phyloP scores from a whole-genome alignment of 2,797 vertebrate genomes.

The Pogoniulus pusillus region DNA sequence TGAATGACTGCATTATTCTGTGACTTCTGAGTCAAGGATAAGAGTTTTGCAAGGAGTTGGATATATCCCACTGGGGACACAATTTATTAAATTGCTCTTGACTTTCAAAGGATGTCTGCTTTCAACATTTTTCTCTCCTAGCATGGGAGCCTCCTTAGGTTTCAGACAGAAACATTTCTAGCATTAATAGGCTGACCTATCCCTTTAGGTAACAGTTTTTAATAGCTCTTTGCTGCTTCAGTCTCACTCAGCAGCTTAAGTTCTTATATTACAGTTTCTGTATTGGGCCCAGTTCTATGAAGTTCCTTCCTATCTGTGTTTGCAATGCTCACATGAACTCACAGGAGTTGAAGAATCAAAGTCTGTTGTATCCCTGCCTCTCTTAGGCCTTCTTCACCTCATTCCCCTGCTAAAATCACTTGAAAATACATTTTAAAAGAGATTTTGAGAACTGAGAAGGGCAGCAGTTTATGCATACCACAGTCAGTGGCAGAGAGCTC shows the following conservation, averaged over 20 bases:
- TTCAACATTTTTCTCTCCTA: neutral
- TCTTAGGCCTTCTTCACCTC: neutral
- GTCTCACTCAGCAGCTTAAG: neutral
- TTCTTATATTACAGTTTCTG: neutral
- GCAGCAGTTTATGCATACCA: neutral
- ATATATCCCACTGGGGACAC: neutral
- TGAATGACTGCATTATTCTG: conserved; percentile 3
- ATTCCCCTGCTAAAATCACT: neutral
- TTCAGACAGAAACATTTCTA: neutral
- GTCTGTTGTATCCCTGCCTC: neutral
- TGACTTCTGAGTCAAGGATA: neutral
- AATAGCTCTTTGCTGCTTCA: neutral
- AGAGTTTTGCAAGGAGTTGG: conserved; percentile 29
- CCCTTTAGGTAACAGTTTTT: neutral
- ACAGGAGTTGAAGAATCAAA: neutral
- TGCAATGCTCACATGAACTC: neutral
- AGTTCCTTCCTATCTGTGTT: neutral
- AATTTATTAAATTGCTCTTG: neutral
- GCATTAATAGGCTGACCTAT: neutral
- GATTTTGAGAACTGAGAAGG: neutral
- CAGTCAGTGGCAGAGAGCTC: neutral
- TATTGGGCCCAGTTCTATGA: neutral
- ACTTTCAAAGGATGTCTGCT: neutral
- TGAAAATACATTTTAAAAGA: neutral
- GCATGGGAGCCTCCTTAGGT: neutral